Conservation (phyloP, 2,113 vertebrate species). For the Gyps fulvus region DNA sequence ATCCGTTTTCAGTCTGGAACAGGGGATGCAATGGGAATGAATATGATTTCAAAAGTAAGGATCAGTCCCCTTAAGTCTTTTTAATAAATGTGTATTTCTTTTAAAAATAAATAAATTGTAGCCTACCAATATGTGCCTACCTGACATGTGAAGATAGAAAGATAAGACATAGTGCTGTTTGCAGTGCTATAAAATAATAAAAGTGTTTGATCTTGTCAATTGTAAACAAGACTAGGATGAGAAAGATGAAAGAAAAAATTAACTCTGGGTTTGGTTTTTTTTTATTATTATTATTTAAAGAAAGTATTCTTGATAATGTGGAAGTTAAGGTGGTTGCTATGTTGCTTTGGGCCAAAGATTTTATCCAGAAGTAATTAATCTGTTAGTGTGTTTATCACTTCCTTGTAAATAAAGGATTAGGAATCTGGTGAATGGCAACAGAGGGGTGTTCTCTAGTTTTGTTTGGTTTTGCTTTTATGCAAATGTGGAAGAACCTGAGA, state of each 20-base stretch:
- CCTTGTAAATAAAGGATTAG: not conserved
- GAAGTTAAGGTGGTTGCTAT: not conserved
- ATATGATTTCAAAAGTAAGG: conserved; percentile 96
- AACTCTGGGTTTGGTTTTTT: not conserved
- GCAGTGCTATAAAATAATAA: not conserved
- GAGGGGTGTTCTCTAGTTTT: not conserved
- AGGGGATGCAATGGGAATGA: conserved; percentile 99
- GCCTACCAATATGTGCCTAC: not conserved
- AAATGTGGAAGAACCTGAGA: not conserved
- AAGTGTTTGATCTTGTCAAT: not conserved
- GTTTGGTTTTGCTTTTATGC: not conserved
- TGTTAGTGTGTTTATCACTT: not conserved
- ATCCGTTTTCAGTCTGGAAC: conserved; percentile 93
- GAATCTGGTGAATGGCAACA: not conserved
- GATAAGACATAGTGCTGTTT: not conserved
- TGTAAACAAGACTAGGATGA: not conserved
- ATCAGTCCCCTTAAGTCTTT: not conserved
- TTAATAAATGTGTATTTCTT: not conserved
- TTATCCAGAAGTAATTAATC: not conserved
- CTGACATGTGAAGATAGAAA: not conserved
- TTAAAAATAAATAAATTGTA: not conserved
- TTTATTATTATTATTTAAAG: not conserved
- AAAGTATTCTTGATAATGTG: not conserved
- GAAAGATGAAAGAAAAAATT: not conserved
- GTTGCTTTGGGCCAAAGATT: not conserved